Conservation (phyloP, 2,888 invertebrate genomes). For the Dasypolia templi region DNA sequence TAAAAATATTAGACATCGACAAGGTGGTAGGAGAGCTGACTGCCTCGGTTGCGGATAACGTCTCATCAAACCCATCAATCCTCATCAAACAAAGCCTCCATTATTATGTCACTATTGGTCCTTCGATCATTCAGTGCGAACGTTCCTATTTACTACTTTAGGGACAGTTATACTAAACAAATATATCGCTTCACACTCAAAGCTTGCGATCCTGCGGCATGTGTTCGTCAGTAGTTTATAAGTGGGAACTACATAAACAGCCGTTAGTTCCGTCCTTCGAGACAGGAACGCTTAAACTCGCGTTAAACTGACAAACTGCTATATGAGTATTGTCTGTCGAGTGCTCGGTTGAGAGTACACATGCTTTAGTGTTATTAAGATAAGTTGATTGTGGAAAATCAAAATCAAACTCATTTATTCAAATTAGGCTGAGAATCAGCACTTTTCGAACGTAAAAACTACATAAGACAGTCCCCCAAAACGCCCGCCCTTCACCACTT, state of each 20-base stretch:
- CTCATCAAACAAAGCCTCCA: constrained; percentile 28
- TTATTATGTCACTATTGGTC: constrained; percentile 29
- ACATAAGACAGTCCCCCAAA: too few species aligned
- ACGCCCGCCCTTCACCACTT: too few species aligned
- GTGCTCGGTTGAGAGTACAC: neutral
- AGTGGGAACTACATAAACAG: constrained; percentile 57
- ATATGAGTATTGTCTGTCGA: constrained; percentile 32
- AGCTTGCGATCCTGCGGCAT: constrained; percentile 10
- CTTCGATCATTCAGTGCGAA: neutral
- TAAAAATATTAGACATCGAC: neutral
- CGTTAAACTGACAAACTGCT: constrained; percentile 48
- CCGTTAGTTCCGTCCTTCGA: constrained; percentile 37
- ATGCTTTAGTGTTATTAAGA: constrained; percentile 2
- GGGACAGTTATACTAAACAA: constrained; percentile 37
- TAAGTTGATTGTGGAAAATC: neutral
- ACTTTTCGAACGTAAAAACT: too few species aligned
- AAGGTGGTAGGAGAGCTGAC: neutral
- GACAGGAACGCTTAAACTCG: constrained; percentile 48
- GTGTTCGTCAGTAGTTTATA: constrained; percentile 46
- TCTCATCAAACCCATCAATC: constrained; percentile 12
- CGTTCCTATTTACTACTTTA: constrained; percentile 7
- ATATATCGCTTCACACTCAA: constrained; percentile 26
- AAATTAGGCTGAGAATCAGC: too few species aligned
- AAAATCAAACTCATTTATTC: too few species aligned
- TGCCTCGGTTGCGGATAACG: neutral